Conservation (phyloP, 2,113 vertebrate genomes). For the Paedocypris sp. region DNA sequence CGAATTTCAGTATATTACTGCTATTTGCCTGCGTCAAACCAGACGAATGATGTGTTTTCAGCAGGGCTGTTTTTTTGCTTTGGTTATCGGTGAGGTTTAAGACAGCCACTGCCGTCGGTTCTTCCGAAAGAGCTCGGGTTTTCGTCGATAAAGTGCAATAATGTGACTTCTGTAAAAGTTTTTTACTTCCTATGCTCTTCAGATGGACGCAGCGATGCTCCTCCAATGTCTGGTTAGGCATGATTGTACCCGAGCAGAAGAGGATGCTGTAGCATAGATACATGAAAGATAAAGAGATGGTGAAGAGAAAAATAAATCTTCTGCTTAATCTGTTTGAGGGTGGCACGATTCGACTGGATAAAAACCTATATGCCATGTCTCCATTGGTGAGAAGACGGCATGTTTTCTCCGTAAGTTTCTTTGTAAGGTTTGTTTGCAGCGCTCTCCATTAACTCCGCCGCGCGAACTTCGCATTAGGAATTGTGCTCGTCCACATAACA, state of each 20-base stretch:
- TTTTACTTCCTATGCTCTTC: constrained; percentile 57
- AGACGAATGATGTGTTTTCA: constrained; percentile 14
- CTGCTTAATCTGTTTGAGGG: constrained; percentile 68
- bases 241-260: constrained; percentile 64
- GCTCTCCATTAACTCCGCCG: constrained; percentile 9
- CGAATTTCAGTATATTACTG: constrained; percentile 50
- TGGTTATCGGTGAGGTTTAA: constrained; percentile 30
- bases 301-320: constrained; percentile 72
- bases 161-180: constrained; percentile 67
- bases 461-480: neutral
- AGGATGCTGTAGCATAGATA: constrained; percentile 78
- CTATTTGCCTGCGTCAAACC: constrained; percentile 47
- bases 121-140: constrained; percentile 39
- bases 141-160: constrained; percentile 52
- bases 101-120: constrained; percentile 12
- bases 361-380: constrained; percentile 83
- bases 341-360: constrained; percentile 60
- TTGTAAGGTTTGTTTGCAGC: constrained; percentile 31
- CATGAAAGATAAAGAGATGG: constrained; percentile 75
- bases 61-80: constrained; percentile 27
- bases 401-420: constrained; percentile 51
- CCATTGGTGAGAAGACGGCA: constrained; percentile 69
- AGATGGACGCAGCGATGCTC: constrained; percentile 57
- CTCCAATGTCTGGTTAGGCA: constrained; percentile 57
- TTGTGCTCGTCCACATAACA: neutral